Conservation (phyloP, 2,797 vertebrate genomes). For the Macrochelys suwanniensis region DNA sequence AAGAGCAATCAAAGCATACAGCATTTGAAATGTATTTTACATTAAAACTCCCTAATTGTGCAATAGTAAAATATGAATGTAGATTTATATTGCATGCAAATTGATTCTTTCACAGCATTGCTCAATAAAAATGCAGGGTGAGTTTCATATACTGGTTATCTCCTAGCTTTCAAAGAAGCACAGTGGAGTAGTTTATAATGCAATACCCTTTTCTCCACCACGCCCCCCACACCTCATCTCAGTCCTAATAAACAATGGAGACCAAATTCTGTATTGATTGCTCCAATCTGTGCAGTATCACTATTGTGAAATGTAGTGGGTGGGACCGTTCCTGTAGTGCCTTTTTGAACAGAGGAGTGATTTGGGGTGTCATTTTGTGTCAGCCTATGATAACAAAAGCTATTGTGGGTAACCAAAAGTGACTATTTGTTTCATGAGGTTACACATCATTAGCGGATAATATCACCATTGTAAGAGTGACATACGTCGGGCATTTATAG, state of each 20-base stretch:
- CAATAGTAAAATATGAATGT: slow-evolving; percentile 64
- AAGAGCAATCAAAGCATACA: slow-evolving; percentile 61
- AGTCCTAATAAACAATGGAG: not conserved
- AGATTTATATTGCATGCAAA: slow-evolving; percentile 70
- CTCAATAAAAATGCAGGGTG: slow-evolving; percentile 3
- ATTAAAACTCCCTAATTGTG: slow-evolving; percentile 65
- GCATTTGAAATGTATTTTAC: slow-evolving; percentile 60
- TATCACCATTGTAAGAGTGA: not conserved
- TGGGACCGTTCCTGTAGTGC: not conserved
- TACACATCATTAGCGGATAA: not conserved
- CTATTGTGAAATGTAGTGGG: not conserved
- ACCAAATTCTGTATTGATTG: not conserved
- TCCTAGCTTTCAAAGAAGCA: slow-evolving; percentile 15
- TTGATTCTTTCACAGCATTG: slow-evolving; percentile 49
- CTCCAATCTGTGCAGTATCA: not conserved
- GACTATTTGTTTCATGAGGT: not conserved
- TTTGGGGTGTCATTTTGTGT: not conserved
- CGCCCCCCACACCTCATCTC: not conserved
- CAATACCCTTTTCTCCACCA: not conserved
- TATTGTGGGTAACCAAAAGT: not conserved
- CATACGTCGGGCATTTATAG: not conserved
- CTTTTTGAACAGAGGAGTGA: not conserved
- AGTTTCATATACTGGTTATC: not conserved
- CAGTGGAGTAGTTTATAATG: not conserved
- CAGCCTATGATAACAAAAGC: not conserved